Percentiles rank a stretch among this genome's conserved stretches.
phyloP scores from a whole-genome alignment of 2,113 vertebrate species.

The Formicarius rufipectus region DNA sequence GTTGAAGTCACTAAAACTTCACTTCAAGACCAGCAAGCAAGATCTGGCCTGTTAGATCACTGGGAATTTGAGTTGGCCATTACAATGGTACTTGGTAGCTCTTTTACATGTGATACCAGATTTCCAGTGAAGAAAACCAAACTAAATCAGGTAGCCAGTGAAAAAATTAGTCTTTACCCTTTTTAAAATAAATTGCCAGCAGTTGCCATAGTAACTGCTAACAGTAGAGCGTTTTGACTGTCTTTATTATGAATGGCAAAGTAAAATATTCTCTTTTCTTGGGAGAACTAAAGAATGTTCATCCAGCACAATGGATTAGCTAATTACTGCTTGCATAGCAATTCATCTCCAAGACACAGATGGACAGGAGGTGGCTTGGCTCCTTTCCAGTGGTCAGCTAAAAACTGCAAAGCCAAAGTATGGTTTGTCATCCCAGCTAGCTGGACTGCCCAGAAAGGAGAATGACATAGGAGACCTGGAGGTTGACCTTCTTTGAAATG shows the following conservation, averaged over 20 bases:
- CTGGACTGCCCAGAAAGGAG: not conserved
- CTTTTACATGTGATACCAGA: not conserved
- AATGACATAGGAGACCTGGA: not conserved
- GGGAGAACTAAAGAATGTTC: constrained; percentile 6
- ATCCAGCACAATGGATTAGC: not conserved
- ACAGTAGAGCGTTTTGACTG: constrained; percentile 51
- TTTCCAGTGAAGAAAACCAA: constrained; percentile 48
- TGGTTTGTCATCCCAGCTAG: not conserved
- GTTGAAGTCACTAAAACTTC: not conserved
- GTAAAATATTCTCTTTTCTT: constrained; percentile 63
- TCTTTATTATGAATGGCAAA: constrained; percentile 52
- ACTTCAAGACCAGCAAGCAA: not conserved
- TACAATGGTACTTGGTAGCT: not conserved
- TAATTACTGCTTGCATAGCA: not conserved
- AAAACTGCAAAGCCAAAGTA: not conserved
- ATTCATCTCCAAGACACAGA: not conserved
- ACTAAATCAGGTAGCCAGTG: constrained; percentile 24
- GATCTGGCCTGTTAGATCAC: not conserved
- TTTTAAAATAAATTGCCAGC: constrained; percentile 50
- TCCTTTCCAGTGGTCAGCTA: not conserved
- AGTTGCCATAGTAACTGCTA: constrained; percentile 71
- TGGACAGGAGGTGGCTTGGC: not conserved
- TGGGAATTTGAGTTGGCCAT: not conserved
- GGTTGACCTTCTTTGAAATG: not conserved
- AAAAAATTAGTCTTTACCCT: constrained; percentile 20